phyloP scores from a whole-genome alignment of 2,888 invertebrate genomes.

The Rhodophaea formosa region DNA sequence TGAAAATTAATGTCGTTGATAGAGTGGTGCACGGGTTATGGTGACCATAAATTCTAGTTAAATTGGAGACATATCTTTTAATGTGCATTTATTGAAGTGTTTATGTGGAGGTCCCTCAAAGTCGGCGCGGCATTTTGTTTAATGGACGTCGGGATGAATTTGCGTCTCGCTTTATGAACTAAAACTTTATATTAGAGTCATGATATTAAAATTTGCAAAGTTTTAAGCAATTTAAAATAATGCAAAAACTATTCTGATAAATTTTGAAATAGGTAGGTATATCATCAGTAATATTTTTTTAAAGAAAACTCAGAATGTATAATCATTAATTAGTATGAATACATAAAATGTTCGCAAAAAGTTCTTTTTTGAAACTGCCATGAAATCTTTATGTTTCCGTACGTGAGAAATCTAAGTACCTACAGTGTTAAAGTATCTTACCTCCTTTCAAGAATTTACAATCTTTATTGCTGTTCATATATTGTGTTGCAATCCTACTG shows the following conservation, averaged over 20 bases:
- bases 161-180: conserved; percentile 34
- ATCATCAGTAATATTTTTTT: neutral
- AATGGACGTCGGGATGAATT: conserved; percentile 49
- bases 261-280: too few relatives aligned
- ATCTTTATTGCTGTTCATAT: too few relatives aligned
- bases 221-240: neutral
- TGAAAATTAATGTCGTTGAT: conserved; percentile 17
- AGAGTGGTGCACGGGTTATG: conserved; percentile 52
- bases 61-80: conserved; percentile 76
- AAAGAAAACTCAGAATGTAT: too few relatives aligned
- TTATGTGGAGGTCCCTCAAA: conserved; percentile 56
- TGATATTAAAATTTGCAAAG: neutral
- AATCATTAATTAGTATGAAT: too few relatives aligned
- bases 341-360: too few relatives aligned
- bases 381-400: too few relatives aligned
- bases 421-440: too few relatives aligned
- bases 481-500: too few relatives aligned
- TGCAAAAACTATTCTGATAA: neutral
- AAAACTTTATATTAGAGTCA: conserved; percentile 21
- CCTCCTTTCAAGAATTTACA: too few relatives aligned
- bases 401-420: too few relatives aligned
- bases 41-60: conserved; percentile 72
- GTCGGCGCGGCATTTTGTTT: conserved; percentile 44
- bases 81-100: conserved; percentile 74
- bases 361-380: too few relatives aligned